These are phyloP conservation scores for Rhizoglyphus robini DNA, from an alignment of 1,140 invertebrate species.

Conservation along the genomic window DNA sequence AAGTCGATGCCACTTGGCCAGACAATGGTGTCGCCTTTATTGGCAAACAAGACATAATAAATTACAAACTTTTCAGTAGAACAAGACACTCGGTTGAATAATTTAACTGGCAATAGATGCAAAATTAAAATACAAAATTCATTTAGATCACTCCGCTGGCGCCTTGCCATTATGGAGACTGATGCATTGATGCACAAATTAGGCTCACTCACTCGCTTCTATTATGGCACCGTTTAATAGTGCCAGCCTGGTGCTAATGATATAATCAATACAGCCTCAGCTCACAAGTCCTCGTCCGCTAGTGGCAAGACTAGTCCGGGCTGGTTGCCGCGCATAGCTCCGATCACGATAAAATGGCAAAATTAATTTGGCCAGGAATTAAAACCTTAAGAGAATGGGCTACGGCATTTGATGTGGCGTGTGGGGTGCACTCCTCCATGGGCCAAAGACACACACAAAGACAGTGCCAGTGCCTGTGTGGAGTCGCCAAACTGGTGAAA, in stretches of 20 bases:
- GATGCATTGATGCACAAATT: conserved; percentile 6
- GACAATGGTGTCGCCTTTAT: not conserved
- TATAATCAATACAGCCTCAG: conserved; percentile 10
- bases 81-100: not conserved
- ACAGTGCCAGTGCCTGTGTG: too few relatives aligned
- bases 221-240: not conserved
- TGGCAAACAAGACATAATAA: conserved; percentile 4
- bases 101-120: not conserved
- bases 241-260: conserved; percentile 7
- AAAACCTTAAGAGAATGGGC: conserved; percentile 1
- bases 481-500: too few relatives aligned
- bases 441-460: too few relatives aligned
- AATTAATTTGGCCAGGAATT: not conserved
- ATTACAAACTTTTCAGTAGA: conserved; percentile 5
- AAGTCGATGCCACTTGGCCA: too few relatives aligned
- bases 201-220: not conserved
- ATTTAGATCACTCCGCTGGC: not conserved
- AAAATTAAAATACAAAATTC: conserved; percentile 15
- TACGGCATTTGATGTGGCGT: not conserved
- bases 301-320: too few relatives aligned
- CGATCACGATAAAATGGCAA: not conserved
- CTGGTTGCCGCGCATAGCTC: too few relatives aligned
- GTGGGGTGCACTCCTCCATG: not conserved
- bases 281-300: too few relatives aligned
- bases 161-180: not conserved